phyloP scores from a whole-genome alignment of 2,113 vertebrate species.

The Mesitornis unicolor region DNA sequence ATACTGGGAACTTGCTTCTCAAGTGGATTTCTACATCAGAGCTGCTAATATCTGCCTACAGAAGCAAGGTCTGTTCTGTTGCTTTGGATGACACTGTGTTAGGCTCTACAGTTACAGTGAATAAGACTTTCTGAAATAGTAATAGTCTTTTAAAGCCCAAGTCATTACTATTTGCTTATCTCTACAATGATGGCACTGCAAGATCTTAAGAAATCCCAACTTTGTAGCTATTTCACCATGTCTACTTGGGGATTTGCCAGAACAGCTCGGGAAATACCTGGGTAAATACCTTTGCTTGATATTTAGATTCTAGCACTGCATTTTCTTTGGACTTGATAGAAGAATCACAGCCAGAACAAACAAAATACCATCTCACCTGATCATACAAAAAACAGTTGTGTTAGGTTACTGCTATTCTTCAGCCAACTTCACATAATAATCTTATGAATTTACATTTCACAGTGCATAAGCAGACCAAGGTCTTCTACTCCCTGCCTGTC shows the following conservation, averaged over 20 bases:
- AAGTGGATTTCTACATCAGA: neutral
- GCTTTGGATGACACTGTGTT: neutral
- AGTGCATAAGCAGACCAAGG: neutral
- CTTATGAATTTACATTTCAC: neutral
- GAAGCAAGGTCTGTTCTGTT: neutral
- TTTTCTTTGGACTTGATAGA: neutral
- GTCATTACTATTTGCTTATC: neutral
- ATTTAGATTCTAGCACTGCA: neutral
- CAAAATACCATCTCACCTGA: neutral
- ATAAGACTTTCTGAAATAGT: neutral
- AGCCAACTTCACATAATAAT: neutral
- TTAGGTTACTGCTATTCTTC: neutral
- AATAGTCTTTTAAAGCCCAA: neutral
- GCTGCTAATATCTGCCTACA: neutral
- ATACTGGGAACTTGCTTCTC: neutral
- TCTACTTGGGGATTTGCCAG: neutral
- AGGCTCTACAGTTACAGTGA: neutral
- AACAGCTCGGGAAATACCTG: neutral
- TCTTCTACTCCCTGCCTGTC: neutral
- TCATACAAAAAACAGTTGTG: neutral
- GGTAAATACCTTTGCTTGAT: neutral
- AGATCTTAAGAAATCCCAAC: neutral
- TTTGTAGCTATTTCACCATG: neutral
- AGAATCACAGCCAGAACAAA: neutral
- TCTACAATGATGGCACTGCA: neutral